Evolutionary conservation across 2,888 invertebrate genomes (phyloP).

Genomic region (Nebria brevicollis): DNA sequence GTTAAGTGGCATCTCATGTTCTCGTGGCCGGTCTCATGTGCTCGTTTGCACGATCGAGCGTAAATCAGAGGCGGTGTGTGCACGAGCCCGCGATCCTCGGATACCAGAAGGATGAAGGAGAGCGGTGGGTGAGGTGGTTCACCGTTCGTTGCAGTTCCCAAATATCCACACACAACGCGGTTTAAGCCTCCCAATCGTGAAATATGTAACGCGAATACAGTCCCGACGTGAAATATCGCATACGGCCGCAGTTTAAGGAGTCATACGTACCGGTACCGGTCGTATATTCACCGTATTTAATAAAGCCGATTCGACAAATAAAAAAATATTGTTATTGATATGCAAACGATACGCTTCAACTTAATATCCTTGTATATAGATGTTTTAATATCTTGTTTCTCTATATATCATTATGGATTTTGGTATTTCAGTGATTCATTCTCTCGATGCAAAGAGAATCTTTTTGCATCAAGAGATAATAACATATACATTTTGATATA

Average conservation of each 20-base stretch:
- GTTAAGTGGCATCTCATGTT: slow-evolving; percentile 41
- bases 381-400: slow-evolving; percentile 16
- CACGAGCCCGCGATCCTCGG: slow-evolving; percentile 16
- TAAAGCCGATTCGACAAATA: slow-evolving; percentile 5
- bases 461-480: background rate
- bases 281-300: slow-evolving; percentile 12
- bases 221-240: slow-evolving; percentile 39
- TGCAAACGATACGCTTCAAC: slow-evolving; percentile 7
- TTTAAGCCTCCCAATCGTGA: slow-evolving; percentile 26
- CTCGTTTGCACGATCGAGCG: slow-evolving; percentile 22
- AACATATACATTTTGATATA: background rate
- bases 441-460: background rate
- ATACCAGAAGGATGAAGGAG: background rate
- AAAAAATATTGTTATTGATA: slow-evolving; percentile 19
- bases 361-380: slow-evolving; percentile 15
- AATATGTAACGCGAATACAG: slow-evolving; percentile 38
- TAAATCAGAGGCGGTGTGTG: slow-evolving; percentile 30
- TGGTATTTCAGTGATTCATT: background rate
- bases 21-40: slow-evolving; percentile 15
- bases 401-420: background rate
- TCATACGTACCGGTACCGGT: background rate
- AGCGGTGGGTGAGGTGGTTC: background rate
- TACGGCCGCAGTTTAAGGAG: slow-evolving; percentile 22
- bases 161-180: slow-evolving; percentile 16
- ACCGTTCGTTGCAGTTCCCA: background rate